Conservation (phyloP, 2,113 vertebrate genomes). For the Microcebus lehilahytsara region DNA sequence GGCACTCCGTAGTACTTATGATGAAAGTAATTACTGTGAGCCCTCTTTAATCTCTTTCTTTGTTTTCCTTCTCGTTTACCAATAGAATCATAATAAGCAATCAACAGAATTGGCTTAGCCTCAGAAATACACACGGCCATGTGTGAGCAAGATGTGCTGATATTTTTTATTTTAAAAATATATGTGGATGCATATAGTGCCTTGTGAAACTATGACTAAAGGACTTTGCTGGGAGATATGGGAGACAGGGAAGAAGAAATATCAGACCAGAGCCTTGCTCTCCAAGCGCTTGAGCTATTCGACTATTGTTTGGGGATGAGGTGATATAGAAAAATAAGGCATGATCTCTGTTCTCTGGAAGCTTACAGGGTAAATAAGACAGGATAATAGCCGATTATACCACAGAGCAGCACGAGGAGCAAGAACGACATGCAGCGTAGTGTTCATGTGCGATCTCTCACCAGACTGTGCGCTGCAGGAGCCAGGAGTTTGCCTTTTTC, state of each 20-base stretch:
- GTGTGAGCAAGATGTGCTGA: neutral
- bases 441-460: rapidly evolving
- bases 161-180: neutral
- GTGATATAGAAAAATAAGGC: neutral
- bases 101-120: neutral
- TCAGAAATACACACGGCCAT: neutral
- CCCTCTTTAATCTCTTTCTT: neutral
- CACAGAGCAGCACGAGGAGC: neutral
- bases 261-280: neutral
- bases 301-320: neutral
- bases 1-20: neutral
- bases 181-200: neutral
- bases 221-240: neutral
- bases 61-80: neutral
- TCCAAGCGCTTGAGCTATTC: neutral
- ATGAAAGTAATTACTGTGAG: neutral
- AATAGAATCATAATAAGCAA: neutral
- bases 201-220: neutral
- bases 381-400: neutral
- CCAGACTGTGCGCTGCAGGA: rapidly evolving
- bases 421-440: rapidly evolving
- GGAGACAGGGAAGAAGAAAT: neutral
- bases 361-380: too few relatives aligned
- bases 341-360: neutral
- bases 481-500: neutral